phyloP scores from a whole-genome alignment of 2,797 vertebrate genomes.

The Pseudocheirus occidentalis region DNA sequence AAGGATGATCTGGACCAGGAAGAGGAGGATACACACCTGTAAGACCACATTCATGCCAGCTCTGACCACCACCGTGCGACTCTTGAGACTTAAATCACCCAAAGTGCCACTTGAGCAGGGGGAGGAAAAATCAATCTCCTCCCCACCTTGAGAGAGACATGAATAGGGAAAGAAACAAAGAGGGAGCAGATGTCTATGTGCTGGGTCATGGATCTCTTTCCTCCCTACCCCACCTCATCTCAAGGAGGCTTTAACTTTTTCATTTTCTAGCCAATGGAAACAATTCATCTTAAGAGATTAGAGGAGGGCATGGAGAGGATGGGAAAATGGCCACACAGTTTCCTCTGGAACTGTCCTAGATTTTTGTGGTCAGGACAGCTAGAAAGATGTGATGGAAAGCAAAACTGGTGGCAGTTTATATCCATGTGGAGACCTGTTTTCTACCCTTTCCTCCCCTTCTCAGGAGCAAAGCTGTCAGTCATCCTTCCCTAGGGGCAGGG shows the following conservation, averaged over 20 bases:
- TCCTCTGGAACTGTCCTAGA: neutral
- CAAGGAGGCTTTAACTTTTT: conserved; percentile 64
- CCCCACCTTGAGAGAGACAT: conserved; percentile 12
- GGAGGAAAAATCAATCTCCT: conserved; percentile 36
- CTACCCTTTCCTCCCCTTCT: neutral
- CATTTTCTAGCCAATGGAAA: conserved; percentile 64
- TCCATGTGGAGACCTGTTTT: neutral
- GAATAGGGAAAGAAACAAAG: conserved; percentile 47
- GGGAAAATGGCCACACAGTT: neutral
- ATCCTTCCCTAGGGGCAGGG: neutral
- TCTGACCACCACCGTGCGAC: neutral
- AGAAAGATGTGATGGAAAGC: neutral
- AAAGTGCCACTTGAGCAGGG: conserved; percentile 72
- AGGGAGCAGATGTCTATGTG: conserved; percentile 19
- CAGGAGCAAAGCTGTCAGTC: neutral
- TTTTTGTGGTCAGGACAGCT: neutral
- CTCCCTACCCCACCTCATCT: conserved; percentile 22
- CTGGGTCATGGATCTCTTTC: neutral
- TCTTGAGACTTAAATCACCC: conserved; percentile 62
- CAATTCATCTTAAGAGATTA: conserved; percentile 45
- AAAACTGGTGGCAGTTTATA: neutral
- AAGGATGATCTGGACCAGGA: conserved; percentile 93
- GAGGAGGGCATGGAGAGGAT: neutral
- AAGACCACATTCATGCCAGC: conserved; percentile 57
- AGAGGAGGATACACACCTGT: conserved; percentile 98